Evolutionary conservation across 2,113 vertebrate species (phyloP).

Genomic region (Amphiprion ocellaris): DNA sequence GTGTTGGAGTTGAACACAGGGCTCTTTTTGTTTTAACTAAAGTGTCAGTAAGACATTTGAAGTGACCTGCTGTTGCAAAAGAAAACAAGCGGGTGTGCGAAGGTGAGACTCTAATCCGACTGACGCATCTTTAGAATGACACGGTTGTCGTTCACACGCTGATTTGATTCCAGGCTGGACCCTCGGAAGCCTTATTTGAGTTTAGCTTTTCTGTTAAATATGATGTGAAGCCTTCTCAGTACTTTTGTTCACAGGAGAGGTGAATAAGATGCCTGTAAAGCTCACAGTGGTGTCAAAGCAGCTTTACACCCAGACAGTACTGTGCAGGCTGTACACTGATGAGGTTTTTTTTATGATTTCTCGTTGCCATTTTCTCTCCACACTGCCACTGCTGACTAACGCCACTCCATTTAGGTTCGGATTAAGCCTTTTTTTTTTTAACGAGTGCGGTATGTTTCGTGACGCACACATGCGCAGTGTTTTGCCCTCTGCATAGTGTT

Average conservation of each 20-base stretch:
- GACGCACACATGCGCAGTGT: constrained; percentile 25
- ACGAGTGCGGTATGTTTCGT: background rate
- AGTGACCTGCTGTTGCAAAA: constrained; percentile 31
- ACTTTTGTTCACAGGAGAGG: background rate
- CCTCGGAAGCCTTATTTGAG: constrained; percentile 75
- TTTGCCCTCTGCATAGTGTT: constrained; percentile 36
- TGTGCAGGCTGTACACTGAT: constrained; percentile 1
- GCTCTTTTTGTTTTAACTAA: background rate
- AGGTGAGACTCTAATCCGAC: constrained; percentile 22
- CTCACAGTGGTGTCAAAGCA: background rate
- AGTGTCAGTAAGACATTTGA: constrained; percentile 33
- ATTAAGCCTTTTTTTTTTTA: background rate
- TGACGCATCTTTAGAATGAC: constrained; percentile 9
- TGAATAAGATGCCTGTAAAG: constrained; percentile 11
- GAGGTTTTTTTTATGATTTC: constrained; percentile 16
- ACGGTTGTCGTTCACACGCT: constrained; percentile 14
- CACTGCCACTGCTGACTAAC: constrained; percentile 60
- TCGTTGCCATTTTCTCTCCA: constrained; percentile 55
- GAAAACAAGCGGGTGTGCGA: background rate
- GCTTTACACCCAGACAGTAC: background rate
- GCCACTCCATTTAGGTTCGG: background rate
- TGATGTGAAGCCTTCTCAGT: constrained; percentile 14
- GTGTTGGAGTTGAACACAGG: constrained; percentile 29
- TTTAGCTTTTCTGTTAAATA: constrained; percentile 9
- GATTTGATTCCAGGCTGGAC: constrained; percentile 77